Percentiles rank a stretch among this genome's conserved stretches.
These are phyloP conservation scores for Phyllopteryx taeniolatus DNA, from an alignment of 2,113 vertebrate genomes.

Conservation along the genomic window DNA sequence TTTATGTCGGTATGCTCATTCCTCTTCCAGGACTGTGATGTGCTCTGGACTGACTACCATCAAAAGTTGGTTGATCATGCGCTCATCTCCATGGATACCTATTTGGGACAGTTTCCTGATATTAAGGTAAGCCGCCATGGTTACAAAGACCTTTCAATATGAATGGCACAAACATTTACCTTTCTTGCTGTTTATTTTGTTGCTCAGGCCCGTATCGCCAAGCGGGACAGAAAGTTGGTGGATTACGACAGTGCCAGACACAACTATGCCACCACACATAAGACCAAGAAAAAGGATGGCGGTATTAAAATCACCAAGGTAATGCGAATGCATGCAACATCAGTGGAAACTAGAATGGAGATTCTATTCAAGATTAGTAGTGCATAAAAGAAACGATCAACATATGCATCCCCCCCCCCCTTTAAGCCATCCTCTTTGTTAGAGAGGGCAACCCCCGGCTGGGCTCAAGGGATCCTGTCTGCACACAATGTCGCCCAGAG, in stretches of 20 bases:
- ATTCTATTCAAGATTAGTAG: neutral
- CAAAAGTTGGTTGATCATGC: slow-evolving; percentile 97
- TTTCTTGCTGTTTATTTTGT: neutral
- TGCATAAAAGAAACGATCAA: neutral
- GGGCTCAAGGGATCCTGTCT: slow-evolving; percentile 98
- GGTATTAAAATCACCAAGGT: slow-evolving; percentile 96
- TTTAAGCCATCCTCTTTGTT: slow-evolving; percentile 90
- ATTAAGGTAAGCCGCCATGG: slow-evolving; percentile 81
- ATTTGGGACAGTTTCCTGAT: slow-evolving; percentile 97
- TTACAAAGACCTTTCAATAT: too few relatives aligned
- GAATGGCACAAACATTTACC: neutral
- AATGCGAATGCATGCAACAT: slow-evolving; percentile 19
- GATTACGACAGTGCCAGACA: slow-evolving; percentile 97
- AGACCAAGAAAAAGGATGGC: slow-evolving; percentile 91
- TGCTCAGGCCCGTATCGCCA: slow-evolving; percentile 87
- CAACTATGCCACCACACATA: slow-evolving; percentile 89
- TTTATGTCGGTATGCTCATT: neutral
- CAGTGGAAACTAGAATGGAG: too few relatives aligned
- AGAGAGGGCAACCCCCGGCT: slow-evolving; percentile 96
- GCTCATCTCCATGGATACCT: slow-evolving; percentile 96
- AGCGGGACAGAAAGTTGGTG: slow-evolving; percentile 94
- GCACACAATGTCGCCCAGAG: slow-evolving; percentile 98
- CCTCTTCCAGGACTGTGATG: slow-evolving; percentile 85
- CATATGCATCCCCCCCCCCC: neutral
- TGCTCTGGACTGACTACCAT: slow-evolving; percentile 95